Conservation (phyloP, 1,140 invertebrate genomes). For the Drosophila triauraria region DNA sequence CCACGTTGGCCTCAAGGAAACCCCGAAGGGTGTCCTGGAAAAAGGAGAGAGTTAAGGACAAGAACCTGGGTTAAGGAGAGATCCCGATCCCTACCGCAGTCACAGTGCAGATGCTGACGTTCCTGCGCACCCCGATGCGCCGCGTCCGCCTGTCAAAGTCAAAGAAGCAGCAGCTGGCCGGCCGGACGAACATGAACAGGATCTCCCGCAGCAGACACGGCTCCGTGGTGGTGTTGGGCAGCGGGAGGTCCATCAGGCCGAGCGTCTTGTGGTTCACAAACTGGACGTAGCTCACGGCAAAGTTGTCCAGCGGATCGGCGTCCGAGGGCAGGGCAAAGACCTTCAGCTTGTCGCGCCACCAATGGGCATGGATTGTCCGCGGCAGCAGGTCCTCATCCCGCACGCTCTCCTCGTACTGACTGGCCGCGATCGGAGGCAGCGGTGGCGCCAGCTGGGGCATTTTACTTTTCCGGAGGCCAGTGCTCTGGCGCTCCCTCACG, state of each 20-base stretch:
- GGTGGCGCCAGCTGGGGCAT: slow-evolving; percentile 11
- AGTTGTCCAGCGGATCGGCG: slow-evolving; percentile 47
- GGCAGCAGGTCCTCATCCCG: slow-evolving; percentile 5
- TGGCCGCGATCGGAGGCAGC: not conserved
- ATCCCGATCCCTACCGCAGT: slow-evolving; percentile 43
- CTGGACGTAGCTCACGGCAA: slow-evolving; percentile 53
- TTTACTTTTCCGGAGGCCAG: not conserved
- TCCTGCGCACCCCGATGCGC: slow-evolving; percentile 41
- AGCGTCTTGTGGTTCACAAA: slow-evolving; percentile 30
- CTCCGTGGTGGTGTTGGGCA: slow-evolving; percentile 65
- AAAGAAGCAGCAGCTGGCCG: slow-evolving; percentile 73
- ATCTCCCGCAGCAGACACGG: slow-evolving; percentile 71
- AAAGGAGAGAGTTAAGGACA: not conserved
- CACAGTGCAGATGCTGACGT: slow-evolving; percentile 62
- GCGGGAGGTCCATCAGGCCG: slow-evolving; percentile 17
- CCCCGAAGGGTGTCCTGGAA: slow-evolving; percentile 18
- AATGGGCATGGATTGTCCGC: slow-evolving; percentile 43
- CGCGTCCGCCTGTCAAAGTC: slow-evolving; percentile 13
- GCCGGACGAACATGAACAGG: slow-evolving; percentile 75
- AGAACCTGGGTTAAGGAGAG: too few species aligned
- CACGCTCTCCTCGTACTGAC: not conserved
- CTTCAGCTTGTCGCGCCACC: slow-evolving; percentile 57
- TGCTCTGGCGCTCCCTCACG: not conserved
- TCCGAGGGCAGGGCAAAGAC: slow-evolving; percentile 16
- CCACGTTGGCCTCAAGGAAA: slow-evolving; percentile 30